Evolutionary conservation across 2,888 invertebrate genomes (phyloP), one percentile per base, ranked within the genome.

Genomic region (Ophioninae sp.): DNA sequence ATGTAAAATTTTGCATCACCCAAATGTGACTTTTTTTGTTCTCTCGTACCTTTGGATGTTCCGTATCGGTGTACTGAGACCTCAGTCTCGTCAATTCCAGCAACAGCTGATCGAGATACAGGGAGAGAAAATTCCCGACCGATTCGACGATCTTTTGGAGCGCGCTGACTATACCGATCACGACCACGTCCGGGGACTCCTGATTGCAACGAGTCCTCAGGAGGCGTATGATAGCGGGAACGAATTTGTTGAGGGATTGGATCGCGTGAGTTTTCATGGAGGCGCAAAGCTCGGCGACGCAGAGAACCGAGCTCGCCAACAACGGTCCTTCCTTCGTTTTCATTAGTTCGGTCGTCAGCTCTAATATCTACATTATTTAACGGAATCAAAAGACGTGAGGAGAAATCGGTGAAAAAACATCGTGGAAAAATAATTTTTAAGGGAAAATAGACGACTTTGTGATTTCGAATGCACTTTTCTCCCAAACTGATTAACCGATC

Each of bases 71-170:
- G 73, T 93, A 93, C 7, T 90, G 84, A 1, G 90, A 89, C 63
- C 84, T 89, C 56, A 97, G 91, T 79, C 94, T 93, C 0, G 95
- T 94, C 61, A 97, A 93, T 86, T 96, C 95, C 9, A 94, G 94
- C 0, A 97, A 90, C 51, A 97, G 94, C 87, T 96, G 95, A 86
- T 95, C 95, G 51, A 98, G 93, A 92, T 98, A 98, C 0, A 97
- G 97, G 84, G 97, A 98, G 85, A 99, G 92, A 91, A 98, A 99
- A 59, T 96, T 94, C 0, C 97, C 96, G 63, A 98, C 92, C 39
- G 96, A 96, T 90, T 97, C 97, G 6, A 98, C 95, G 61, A 98
- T 95, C 92, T 97, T 97, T 82, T 96, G 95, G 51, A 98, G 93
- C 0, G 97, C 96, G 2, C 97, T 96, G 1, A 98, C 94, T 7